Conservation (phyloP, 2,888 invertebrate genomes). For the Trachelus stipa region DNA sequence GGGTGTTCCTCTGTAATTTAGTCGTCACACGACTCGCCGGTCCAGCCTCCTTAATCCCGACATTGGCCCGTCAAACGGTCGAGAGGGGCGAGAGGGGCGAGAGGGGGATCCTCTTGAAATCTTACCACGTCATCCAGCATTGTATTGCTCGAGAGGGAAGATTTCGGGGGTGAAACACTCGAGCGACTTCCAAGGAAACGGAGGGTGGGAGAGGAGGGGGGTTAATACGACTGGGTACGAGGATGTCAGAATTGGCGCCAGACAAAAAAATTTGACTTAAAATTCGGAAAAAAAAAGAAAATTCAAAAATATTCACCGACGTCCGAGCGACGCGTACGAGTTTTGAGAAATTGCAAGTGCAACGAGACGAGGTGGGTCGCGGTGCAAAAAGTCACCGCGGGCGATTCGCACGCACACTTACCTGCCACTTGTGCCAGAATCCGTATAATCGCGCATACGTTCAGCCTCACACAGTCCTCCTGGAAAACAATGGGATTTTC, state of each 20-base stretch:
- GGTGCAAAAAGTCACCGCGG: not conserved
- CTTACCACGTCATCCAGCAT: constrained; percentile 18
- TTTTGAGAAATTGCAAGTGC: constrained; percentile 21
- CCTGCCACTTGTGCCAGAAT: not conserved
- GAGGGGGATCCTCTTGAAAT: constrained; percentile 20
- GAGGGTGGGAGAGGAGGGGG: not conserved
- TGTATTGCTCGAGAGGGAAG: constrained; percentile 1
- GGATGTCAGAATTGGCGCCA: not conserved
- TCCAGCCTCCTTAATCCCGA: not conserved
- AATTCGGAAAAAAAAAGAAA: not conserved
- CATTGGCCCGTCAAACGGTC: constrained; percentile 3
- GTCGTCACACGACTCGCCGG: constrained; percentile 1
- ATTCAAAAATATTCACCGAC: not conserved
- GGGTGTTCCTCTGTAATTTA: constrained; percentile 5
- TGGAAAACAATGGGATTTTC: constrained; percentile 19
- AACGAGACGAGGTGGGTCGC: not conserved
- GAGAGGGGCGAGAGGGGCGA: not conserved
- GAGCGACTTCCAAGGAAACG: constrained; percentile 6
- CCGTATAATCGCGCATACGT: not conserved
- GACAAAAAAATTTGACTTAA: not conserved
- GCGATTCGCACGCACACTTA: not conserved
- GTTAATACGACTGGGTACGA: not conserved
- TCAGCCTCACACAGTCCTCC: not conserved
- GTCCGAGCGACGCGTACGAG: constrained; percentile 16
- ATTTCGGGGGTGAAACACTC: constrained; percentile 3